phyloP scores from a whole-genome alignment of 2,888 invertebrate genomes.

The Sussaba pulchella region DNA sequence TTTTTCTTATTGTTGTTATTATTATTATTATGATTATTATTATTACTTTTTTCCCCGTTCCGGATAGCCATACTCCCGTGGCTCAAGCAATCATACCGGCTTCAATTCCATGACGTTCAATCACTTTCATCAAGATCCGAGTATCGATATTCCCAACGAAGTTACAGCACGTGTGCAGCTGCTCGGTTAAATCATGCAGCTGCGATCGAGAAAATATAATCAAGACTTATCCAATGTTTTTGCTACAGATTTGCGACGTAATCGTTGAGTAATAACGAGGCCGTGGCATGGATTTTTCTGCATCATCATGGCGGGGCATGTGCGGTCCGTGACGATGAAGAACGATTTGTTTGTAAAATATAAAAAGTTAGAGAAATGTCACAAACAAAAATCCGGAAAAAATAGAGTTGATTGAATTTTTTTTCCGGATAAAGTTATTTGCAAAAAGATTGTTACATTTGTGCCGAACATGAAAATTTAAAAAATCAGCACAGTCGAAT shows the following conservation, averaged over 20 bases:
- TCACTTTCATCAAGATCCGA: constrained; percentile 67
- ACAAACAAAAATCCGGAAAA: too few relatives aligned
- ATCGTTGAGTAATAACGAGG: constrained; percentile 3
- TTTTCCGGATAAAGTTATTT: too few relatives aligned
- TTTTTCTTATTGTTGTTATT: constrained; percentile 27
- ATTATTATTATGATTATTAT: constrained; percentile 25
- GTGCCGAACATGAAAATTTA: background rate
- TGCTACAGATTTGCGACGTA: constrained; percentile 13
- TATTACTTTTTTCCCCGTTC: constrained; percentile 38
- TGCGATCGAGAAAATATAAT: constrained; percentile 48
- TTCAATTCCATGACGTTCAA: constrained; percentile 67
- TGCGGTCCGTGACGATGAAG: too few relatives aligned
- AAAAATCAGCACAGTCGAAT: constrained; percentile 14
- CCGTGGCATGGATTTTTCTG: background rate
- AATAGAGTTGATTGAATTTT: too few relatives aligned
- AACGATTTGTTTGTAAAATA: background rate
- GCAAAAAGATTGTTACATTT: too few relatives aligned
- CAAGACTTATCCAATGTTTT: constrained; percentile 37
- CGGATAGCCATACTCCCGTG: constrained; percentile 58
- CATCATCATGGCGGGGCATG: background rate
- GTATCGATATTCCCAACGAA: constrained; percentile 59
- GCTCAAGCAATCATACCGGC: constrained; percentile 65
- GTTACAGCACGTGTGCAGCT: constrained; percentile 52
- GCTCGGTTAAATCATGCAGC: constrained; percentile 54
- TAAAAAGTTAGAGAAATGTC: too few relatives aligned